phyloP scores from a whole-genome alignment of 2,113 vertebrate genomes.

The Camarhynchus parvulus region DNA sequence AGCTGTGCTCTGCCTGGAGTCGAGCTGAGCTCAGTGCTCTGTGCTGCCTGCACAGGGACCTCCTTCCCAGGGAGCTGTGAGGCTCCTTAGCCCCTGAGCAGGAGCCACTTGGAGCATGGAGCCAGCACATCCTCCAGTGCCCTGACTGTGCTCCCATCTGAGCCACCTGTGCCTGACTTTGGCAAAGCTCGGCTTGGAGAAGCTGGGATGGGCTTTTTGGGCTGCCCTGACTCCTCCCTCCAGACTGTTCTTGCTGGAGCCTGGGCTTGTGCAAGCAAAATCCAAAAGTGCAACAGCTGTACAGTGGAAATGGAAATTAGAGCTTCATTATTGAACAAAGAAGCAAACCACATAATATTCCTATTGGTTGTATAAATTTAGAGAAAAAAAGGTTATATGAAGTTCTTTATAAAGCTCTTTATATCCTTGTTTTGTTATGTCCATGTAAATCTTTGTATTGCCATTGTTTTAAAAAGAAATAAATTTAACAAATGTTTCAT shows the following conservation, averaged over 20 bases:
- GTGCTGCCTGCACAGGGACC: not conserved
- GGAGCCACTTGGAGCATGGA: not conserved
- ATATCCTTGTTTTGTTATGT: conserved; percentile 2
- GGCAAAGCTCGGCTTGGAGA: not conserved
- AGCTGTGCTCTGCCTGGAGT: not conserved
- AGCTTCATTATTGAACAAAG: conserved; percentile 12
- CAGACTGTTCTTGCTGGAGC: not conserved
- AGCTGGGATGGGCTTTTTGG: not conserved
- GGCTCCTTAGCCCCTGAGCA: not conserved
- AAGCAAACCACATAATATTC: conserved; percentile 2
- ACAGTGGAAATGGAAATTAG: conserved; percentile 11
- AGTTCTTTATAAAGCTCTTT: not conserved
- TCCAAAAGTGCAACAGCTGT: not conserved
- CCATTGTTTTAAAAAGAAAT: conserved; percentile 30
- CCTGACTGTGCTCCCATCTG: not conserved
- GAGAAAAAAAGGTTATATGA: not conserved
- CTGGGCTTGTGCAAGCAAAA: not conserved
- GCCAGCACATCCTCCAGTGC: not conserved
- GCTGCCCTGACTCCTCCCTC: not conserved
- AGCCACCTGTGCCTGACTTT: not conserved
- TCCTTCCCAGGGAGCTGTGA: not conserved
- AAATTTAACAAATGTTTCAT: conserved; percentile 41
- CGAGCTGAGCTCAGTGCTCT: fast-evolving
- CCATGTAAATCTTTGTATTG: conserved; percentile 37
- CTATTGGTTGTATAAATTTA: not conserved